A percentile compares a stretch with the other conserved stretches of the same genome.
Evolutionary conservation across 2,113 vertebrate genomes (phyloP).

Genomic region (Pachypanchax playfairii): DNA sequence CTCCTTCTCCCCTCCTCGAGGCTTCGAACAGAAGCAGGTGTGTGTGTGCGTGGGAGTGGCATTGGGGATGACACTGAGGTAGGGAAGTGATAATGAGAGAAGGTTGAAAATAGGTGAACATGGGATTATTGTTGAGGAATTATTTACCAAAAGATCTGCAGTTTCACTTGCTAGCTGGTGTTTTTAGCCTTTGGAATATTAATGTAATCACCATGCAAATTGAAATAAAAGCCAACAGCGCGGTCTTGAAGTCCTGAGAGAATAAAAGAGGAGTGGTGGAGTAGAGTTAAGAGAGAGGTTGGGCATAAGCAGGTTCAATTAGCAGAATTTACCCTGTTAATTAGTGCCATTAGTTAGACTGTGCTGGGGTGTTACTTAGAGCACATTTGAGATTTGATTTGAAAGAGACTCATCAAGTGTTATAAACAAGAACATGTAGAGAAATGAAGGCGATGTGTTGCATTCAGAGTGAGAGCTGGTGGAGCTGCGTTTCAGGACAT

Average conservation of each 20-base stretch:
- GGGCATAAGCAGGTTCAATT: conserved; percentile 74
- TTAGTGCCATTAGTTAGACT: conserved; percentile 72
- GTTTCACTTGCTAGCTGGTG: too few relatives aligned
- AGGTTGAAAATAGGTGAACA: too few relatives aligned
- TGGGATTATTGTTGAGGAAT: too few relatives aligned
- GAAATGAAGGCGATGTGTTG: conserved; percentile 57
- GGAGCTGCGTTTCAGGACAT: too few relatives aligned
- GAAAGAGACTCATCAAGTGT: conserved; percentile 60
- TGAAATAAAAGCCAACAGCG: conserved; percentile 56
- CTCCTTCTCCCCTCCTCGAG: conserved; percentile 39
- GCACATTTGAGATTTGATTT: conserved; percentile 58
- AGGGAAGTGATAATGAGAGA: neutral
- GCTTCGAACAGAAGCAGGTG: conserved; percentile 45
- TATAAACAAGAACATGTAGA: conserved; percentile 47
- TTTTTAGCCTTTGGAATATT: conserved; percentile 38
- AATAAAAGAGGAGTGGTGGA: conserved; percentile 52
- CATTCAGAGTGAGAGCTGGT: conserved; percentile 61
- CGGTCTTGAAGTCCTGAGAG: conserved; percentile 52
- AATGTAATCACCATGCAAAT: conserved; percentile 62
- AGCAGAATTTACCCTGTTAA: conserved; percentile 78
- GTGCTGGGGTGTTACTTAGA: conserved; percentile 50
- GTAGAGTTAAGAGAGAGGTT: conserved; percentile 52
- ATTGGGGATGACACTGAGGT: too few relatives aligned
- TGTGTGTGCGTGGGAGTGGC: neutral
- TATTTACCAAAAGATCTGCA: conserved; percentile 43